Base-by-base conservation (phyloP, 2,888 invertebrate species). In the Eledone cirrhosa region DNA sequence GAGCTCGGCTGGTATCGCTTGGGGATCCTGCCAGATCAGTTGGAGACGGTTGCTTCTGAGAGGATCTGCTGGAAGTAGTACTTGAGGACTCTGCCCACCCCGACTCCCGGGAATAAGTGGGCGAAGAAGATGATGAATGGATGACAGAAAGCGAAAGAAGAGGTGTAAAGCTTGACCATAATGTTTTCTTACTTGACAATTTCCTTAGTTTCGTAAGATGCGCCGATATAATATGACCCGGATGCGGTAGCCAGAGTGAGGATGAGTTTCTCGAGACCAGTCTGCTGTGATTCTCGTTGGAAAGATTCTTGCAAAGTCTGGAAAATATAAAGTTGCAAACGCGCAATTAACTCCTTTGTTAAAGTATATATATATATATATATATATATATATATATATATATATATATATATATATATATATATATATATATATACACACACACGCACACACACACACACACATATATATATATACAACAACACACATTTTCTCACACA, bases 231-330 rank as follows among this genome's bases (percentile, higher is more conserved):
- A 77, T 82, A 83, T 13, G 83, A 83, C 2, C 85, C 85, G 19
- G 83, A 84, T 41, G 85, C 83, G 4, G 84, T 82, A 2, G 85
- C 85, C 77, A 83, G 47, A 19, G 84, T 84, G 53, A 86, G 80
- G n/a, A 86, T 72, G 22, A 85, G 74, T 47, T 82, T 84, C 63
- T 80, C 81, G 77, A 75, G 79, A 27, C 82, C 82, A 14, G 80
- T 81, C 24, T 80, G 79, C 33, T 78, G 72, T n/a, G 82, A 59
- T 53, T 85, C 84, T 5, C 75, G 75, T 16, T 48, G 77, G 53
- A 85, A 84, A 8, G 80, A 80, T 14, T 78, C 77, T 75, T 81
- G 83, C 72, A 72, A 72, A 19, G 16, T 72, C 72, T 72, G 31
- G 0, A 72, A 72, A 8, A 72, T 22, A 72, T 0, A 72, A 19